These are phyloP conservation scores for Coilia nasus DNA, from an alignment of 2,797 vertebrate species.

Conservation along the genomic window DNA sequence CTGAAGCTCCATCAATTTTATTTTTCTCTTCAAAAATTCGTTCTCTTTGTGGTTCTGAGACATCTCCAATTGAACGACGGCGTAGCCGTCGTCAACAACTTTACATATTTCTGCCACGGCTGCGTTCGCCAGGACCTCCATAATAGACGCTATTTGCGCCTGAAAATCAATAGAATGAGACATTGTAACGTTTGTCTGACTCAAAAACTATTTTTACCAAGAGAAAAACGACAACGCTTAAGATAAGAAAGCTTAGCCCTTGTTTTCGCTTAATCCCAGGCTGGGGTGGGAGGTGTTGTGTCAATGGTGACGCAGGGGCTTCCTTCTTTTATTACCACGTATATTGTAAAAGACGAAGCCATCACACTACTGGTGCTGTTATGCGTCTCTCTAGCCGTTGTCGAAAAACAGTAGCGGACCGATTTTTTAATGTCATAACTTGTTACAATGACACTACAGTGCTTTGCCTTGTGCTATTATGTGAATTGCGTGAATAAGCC, in stretches of 20 bases:
- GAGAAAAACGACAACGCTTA: background rate
- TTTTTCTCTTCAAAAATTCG: constrained; percentile 10
- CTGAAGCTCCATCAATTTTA: constrained; percentile 21
- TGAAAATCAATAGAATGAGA: constrained; percentile 16
- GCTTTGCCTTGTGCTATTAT: too few species aligned
- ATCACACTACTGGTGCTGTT: background rate
- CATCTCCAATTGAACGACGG: constrained; percentile 16
- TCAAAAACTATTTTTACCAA: background rate
- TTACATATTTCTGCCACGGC: constrained; percentile 23
- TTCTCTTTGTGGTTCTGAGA: constrained; percentile 22
- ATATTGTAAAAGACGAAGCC: background rate
- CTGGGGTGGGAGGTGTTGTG: background rate
- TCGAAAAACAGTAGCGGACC: too few species aligned
- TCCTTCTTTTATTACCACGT: background rate
- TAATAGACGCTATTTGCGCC: constrained; percentile 4
- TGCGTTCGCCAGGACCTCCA: constrained; percentile 9
- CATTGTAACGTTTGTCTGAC: background rate
- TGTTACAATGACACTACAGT: too few species aligned
- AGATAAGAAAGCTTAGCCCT: background rate
- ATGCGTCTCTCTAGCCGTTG: too few species aligned
- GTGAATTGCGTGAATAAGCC: too few species aligned
- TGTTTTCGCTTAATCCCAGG: background rate
- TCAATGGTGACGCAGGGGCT: background rate
- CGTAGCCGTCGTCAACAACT: constrained; percentile 22
- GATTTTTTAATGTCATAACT: too few species aligned